A percentile compares a stretch with the other conserved stretches of the same genome.
Conservation (phyloP, 2,888 invertebrate genomes). For the Arctia plantaginis region DNA sequence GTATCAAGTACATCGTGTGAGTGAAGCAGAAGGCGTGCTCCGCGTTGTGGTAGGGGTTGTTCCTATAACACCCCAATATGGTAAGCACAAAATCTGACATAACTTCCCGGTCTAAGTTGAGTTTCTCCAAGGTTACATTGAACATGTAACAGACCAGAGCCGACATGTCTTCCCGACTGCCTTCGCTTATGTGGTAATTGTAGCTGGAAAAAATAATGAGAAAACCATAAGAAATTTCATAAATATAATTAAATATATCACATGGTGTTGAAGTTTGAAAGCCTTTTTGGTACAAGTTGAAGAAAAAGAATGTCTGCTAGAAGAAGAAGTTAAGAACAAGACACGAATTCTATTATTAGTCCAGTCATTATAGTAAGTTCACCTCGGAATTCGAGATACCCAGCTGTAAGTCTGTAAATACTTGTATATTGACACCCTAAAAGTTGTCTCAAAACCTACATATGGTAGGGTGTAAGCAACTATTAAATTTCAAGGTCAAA, state of each 20-base stretch:
- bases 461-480: too few relatives aligned
- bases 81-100: slow-evolving; percentile 83
- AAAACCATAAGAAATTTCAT: neutral
- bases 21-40: slow-evolving; percentile 88
- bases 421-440: too few relatives aligned
- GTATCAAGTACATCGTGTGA: slow-evolving; percentile 87
- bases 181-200: slow-evolving; percentile 85
- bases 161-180: slow-evolving; percentile 81
- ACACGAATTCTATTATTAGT: too few relatives aligned
- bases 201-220: slow-evolving; percentile 70
- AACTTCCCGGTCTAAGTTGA: slow-evolving; percentile 67
- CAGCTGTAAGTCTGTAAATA: too few relatives aligned
- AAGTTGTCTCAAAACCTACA: too few relatives aligned
- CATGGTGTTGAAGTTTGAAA: neutral
- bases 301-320: too few relatives aligned
- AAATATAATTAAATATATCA: too few relatives aligned
- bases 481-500: too few relatives aligned
- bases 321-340: too few relatives aligned
- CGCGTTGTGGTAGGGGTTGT: slow-evolving; percentile 88
- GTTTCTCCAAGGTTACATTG: slow-evolving; percentile 75
- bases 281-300: neutral
- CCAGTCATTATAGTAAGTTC: too few relatives aligned
- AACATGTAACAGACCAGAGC: slow-evolving; percentile 85
- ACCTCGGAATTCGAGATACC: too few relatives aligned
- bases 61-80: slow-evolving; percentile 78